Evolutionary conservation across 2,113 vertebrate species (phyloP).

Genomic region (Bungarus multicinctus): DNA sequence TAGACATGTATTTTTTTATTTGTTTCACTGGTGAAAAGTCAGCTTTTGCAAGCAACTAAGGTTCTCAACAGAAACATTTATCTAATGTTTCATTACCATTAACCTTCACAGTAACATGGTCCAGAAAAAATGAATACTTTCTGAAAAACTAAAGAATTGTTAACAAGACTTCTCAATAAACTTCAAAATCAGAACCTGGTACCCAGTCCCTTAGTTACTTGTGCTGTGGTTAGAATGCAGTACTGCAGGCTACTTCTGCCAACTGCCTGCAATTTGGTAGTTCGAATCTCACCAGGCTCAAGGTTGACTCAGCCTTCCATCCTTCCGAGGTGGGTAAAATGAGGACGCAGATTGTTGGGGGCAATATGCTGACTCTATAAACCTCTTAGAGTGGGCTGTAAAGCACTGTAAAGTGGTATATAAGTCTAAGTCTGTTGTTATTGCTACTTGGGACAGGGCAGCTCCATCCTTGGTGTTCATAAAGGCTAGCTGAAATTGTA

Average conservation of each 20-base stretch:
- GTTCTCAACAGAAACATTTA: background rate
- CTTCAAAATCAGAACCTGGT: background rate
- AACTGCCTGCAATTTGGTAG: no score
- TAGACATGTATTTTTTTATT: background rate
- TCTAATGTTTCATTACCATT: background rate
- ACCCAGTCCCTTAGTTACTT: background rate
- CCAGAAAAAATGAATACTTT: background rate
- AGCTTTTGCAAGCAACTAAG: background rate
- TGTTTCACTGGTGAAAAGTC: slow-evolving; percentile 4
- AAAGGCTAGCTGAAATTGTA: background rate
- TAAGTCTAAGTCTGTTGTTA: no score
- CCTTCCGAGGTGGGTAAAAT: no score
- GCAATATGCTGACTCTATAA: no score
- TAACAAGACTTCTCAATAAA: background rate
- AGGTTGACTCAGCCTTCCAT: no score
- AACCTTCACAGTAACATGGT: background rate
- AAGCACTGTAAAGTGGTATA: no score
- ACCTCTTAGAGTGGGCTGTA: no score
- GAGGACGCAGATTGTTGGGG: no score
- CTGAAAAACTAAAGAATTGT: background rate
- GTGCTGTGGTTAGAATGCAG: no score
- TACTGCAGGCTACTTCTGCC: no score
- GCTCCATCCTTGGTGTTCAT: background rate
- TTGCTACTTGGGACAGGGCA: background rate
- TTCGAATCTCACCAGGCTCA: no score